Evolutionary conservation across 2,797 vertebrate species (phyloP), one percentile per base, ranked within the genome.

Genomic region (Etheostoma perlongum): DNA sequence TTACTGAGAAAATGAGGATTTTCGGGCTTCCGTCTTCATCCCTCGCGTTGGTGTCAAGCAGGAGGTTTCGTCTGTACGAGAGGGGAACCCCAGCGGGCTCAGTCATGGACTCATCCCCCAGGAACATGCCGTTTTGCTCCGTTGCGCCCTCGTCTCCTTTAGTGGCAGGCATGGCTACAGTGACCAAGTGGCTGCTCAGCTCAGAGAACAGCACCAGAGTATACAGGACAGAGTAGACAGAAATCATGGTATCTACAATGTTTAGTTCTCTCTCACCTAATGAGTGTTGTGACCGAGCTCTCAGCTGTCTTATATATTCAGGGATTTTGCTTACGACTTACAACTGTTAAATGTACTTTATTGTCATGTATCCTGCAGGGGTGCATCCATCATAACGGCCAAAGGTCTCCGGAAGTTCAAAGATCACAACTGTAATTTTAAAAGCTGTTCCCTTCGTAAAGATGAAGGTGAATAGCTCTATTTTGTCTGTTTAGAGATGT

Each of bases 191-290:
- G 42, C 93, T 82, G 85, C 93, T 93, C 76, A 95, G 93, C 93
- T 95, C 94, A 51, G 96, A 95, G 88, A 97, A 93, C 60, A 99
- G 90, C 89, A 93, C 93, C 30, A 97, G 85, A 64, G 91, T 90
- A 36, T 97, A 88, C 63, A 98, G 79, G 74, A 96, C 33, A 0
- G 88, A 89, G 64, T 88, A 95, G 47, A 91, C 81, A 44, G 95
- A 95, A 75, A 90, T 82, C 93, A 88, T 96, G 93, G 91, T 95
- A 68, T 76, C 88, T 87, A 60, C 78, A 51, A 4, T 27, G 25
- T 76, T 61, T 66, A 36, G 70, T 58, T 53, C 66, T 5, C 14
- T 33, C 48, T 87, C 21, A 1, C 15, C 46, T 51, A 18, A 52
- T 4, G 25, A 74, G 63, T 76, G 60, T 44, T 1, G 54, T 75